These are phyloP conservation scores for Prunella fulvescens DNA, from an alignment of 2,113 vertebrate species.

Conservation along the genomic window DNA sequence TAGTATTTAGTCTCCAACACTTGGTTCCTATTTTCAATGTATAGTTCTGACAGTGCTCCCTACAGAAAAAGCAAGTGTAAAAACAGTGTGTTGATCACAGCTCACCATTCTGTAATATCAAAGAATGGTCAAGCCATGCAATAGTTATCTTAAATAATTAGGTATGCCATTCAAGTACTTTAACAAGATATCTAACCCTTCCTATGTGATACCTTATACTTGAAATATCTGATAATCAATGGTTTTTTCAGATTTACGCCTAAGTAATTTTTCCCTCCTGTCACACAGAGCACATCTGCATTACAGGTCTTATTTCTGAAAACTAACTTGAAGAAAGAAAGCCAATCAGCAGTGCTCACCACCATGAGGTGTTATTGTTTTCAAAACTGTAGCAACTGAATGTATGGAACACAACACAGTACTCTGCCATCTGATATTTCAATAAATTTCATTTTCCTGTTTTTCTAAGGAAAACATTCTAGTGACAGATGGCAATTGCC, in stretches of 20 bases:
- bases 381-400: not conserved
- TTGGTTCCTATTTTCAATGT: not conserved
- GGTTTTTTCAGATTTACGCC: not conserved
- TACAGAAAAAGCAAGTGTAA: not conserved
- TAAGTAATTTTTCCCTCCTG: not conserved
- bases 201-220: not conserved
- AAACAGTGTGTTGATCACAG: not conserved
- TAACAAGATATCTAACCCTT: not conserved
- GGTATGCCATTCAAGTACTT: not conserved
- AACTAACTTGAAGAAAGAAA: not conserved
- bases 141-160: not conserved
- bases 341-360: not conserved
- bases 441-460: not conserved
- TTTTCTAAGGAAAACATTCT: not conserved
- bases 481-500: not conserved
- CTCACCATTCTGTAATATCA: not conserved
- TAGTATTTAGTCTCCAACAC: not conserved
- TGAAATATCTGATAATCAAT: not conserved
- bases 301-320: not conserved
- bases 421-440: not conserved
- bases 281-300: not conserved
- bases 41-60: not conserved
- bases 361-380: not conserved
- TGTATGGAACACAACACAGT: not conserved
- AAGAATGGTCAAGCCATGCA: not conserved